These are phyloP conservation scores for Ictidomys tridecemlineatus DNA, from an alignment of 2,113 vertebrate genomes.

Conservation along the genomic window DNA sequence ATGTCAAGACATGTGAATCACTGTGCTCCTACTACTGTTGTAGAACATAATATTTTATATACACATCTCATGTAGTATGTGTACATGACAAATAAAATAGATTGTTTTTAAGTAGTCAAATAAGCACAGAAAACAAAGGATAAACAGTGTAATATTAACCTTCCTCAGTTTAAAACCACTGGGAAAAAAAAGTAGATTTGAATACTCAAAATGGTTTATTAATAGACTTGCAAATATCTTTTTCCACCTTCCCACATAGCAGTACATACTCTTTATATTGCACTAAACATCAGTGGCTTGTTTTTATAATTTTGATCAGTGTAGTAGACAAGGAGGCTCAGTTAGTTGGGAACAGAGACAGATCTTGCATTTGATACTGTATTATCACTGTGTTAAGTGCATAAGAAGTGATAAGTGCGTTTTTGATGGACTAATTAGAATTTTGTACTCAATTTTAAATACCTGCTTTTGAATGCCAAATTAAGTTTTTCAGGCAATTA, in stretches of 20 bases:
- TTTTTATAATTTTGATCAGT: neutral
- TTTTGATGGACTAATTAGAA: conserved; percentile 2
- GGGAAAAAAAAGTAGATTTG: conserved; percentile 1
- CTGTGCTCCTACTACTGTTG: neutral
- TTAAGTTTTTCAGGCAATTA: neutral
- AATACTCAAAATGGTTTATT: neutral
- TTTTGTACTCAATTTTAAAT: neutral
- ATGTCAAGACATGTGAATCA: conserved; percentile 36
- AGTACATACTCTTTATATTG: neutral
- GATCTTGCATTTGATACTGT: neutral
- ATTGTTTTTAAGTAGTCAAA: conserved; percentile 42
- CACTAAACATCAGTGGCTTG: neutral
- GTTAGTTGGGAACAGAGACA: neutral
- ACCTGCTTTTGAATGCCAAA: neutral
- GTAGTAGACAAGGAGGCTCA: neutral
- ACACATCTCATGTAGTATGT: neutral
- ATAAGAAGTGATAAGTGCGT: neutral
- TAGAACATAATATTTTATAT: neutral
- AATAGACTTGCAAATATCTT: neutral
- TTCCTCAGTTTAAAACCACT: conserved; percentile 3
- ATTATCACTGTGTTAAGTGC: neutral
- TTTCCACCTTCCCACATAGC: neutral
- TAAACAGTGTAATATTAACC: neutral
- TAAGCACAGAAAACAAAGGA: conserved; percentile 5
- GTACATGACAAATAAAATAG: neutral